These are phyloP conservation scores for Heliconius sara DNA, from an alignment of 2,888 invertebrate genomes.

Conservation along the genomic window DNA sequence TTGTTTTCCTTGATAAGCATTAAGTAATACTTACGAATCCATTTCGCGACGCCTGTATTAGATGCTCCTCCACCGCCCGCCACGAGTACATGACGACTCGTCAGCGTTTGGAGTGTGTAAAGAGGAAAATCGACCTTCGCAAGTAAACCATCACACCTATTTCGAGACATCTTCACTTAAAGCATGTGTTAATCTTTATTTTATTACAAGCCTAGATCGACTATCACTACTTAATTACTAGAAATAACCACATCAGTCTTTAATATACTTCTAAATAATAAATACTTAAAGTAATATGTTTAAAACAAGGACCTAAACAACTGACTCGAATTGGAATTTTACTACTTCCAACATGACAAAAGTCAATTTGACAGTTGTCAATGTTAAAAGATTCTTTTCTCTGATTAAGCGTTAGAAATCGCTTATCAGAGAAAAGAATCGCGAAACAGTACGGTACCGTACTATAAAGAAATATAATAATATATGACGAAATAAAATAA, in stretches of 20 bases:
- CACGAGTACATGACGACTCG: constrained; percentile 96
- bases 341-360: constrained; percentile 83
- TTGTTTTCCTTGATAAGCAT: constrained; percentile 32
- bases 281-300: constrained; percentile 63
- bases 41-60: constrained; percentile 98
- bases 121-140: constrained; percentile 97
- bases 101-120: constrained; percentile 94
- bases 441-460: no score
- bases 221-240: constrained; percentile 59
- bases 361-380: constrained; percentile 69
- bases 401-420: not conserved
- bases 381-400: constrained; percentile 7
- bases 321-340: constrained; percentile 61
- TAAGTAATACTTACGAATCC: constrained; percentile 91
- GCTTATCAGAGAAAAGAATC: no score
- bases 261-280: constrained; percentile 59
- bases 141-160: constrained; percentile 88
- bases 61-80: constrained; percentile 99
- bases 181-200: constrained; percentile 61
- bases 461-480: no score
- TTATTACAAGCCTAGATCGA: constrained; percentile 52
- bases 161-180: constrained; percentile 74
- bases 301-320: constrained; percentile 67
- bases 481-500: no score
- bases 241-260: constrained; percentile 63